Evolutionary conservation across 1,140 invertebrate species (phyloP).

Genomic region (Spodoptera litura): DNA sequence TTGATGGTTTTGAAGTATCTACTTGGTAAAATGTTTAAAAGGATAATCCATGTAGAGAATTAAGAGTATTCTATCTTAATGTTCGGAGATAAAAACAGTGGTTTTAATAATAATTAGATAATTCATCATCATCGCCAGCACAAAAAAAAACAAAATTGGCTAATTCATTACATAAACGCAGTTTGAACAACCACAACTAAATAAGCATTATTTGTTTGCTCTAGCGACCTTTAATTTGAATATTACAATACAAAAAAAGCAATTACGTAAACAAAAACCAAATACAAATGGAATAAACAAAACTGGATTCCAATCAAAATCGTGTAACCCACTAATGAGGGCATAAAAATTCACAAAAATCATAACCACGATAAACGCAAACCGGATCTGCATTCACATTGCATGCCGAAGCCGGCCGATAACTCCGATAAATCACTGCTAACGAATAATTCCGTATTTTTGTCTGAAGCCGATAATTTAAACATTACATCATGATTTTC

Average conservation of each 20-base stretch:
- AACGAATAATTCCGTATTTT: conserved; percentile 27
- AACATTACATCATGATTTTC: background rate
- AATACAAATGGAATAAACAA: background rate
- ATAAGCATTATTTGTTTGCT: no score
- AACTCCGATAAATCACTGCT: conserved; percentile 32
- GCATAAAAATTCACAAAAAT: conserved; percentile 40
- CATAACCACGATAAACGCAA: conserved; percentile 32
- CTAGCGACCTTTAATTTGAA: no score
- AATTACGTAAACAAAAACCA: conserved; percentile 14
- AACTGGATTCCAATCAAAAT: conserved; percentile 22
- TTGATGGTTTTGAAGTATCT: no score
- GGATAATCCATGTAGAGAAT: no score
- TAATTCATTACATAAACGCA: no score
- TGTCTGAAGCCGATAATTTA: conserved; percentile 14
- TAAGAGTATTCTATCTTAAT: no score
- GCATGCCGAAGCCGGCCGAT: conserved; percentile 7
- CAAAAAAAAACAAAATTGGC: no score
- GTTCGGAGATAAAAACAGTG: no score
- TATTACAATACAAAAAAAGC: background rate
- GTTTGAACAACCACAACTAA: no score
- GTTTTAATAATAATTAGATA: no score
- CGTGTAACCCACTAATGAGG: conserved; percentile 24
- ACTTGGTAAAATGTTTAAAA: no score
- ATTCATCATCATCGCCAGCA: no score
- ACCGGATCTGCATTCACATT: conserved; percentile 9